phyloP scores from a whole-genome alignment of 2,888 invertebrate genomes.

The Tachystola acroxantha region DNA sequence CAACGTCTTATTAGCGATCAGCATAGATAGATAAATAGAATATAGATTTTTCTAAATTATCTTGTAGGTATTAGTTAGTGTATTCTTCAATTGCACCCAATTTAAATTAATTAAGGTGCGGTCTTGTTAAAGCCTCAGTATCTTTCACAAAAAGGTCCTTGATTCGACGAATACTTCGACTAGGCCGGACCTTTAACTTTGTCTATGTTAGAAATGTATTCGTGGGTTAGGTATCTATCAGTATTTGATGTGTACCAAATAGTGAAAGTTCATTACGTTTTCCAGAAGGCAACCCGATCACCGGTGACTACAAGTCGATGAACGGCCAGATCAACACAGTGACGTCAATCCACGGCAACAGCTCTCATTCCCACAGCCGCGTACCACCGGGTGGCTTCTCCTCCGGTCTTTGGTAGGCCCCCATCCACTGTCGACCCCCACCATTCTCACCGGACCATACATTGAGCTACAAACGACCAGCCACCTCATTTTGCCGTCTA shows the following conservation, averaged over 20 bases:
- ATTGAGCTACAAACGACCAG: conserved; percentile 17
- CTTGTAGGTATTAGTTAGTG: too few relatives aligned
- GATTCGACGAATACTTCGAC: too few relatives aligned
- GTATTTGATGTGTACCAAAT: not conserved
- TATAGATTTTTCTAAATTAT: too few relatives aligned
- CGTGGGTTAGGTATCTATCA: too few relatives aligned
- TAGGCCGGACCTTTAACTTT: not conserved
- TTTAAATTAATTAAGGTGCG: too few relatives aligned
- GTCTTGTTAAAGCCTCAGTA: too few relatives aligned
- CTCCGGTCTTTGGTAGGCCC: conserved; percentile 82
- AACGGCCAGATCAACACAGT: conserved; percentile 78
- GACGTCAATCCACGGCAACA: conserved; percentile 63
- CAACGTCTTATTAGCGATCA: too few relatives aligned
- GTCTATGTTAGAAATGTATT: not conserved
- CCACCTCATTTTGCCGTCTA: conserved; percentile 1
- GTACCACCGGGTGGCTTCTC: conserved; percentile 84
- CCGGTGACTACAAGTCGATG: conserved; percentile 77
- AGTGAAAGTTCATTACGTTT: conserved; percentile 19
- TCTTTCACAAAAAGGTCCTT: too few relatives aligned
- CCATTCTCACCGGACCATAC: conserved; percentile 13
- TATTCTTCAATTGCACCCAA: too few relatives aligned
- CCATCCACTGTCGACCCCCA: conserved; percentile 19
- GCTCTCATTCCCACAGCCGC: conserved; percentile 68
- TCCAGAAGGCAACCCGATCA: conserved; percentile 79
- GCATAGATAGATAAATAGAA: too few relatives aligned